Conservation (phyloP, 2,888 invertebrate species). For the Drosophila nr. medialis region DNA sequence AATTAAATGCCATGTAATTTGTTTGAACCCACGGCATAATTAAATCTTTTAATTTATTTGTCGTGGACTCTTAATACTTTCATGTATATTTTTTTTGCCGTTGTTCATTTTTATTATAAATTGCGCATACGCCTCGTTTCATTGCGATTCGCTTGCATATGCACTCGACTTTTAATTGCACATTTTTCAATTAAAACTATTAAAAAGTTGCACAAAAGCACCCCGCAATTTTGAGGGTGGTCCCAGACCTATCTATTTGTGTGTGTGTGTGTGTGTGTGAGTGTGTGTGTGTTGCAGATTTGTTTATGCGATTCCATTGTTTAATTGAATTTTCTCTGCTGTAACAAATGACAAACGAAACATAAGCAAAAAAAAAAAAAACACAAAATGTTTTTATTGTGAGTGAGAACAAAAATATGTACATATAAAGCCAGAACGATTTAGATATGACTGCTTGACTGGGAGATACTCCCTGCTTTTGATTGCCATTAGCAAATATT, state of each 20-base stretch:
- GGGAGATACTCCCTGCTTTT: neutral
- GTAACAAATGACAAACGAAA: slow-evolving; percentile 51
- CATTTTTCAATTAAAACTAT: slow-evolving; percentile 74
- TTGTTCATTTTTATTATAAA: slow-evolving; percentile 35
- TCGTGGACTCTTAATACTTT: slow-evolving; percentile 52
- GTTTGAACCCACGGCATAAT: slow-evolving; percentile 65
- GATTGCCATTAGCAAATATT: neutral
- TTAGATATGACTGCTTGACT: neutral
- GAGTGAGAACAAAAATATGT: slow-evolving; percentile 6
- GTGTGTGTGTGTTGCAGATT: slow-evolving; percentile 51
- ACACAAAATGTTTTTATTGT: slow-evolving; percentile 24
- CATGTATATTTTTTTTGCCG: neutral
- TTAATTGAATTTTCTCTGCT: slow-evolving; percentile 67
- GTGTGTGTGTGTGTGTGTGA: neutral
- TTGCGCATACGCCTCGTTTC: slow-evolving; percentile 66
- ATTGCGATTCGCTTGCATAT: slow-evolving; percentile 35
- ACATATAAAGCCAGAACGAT: neutral
- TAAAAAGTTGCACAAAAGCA: slow-evolving; percentile 34
- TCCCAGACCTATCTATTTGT: neutral
- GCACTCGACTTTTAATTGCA: slow-evolving; percentile 69
- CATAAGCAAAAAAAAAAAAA: neutral
- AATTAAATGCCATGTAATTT: slow-evolving; percentile 69
- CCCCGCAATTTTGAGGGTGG: slow-evolving; percentile 30
- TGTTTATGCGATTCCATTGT: slow-evolving; percentile 73
- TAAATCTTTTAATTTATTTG: slow-evolving; percentile 73